Percentiles rank a stretch among this genome's conserved stretches.
Conservation (phyloP, 2,888 invertebrate genomes). For the Philaethria dido region DNA sequence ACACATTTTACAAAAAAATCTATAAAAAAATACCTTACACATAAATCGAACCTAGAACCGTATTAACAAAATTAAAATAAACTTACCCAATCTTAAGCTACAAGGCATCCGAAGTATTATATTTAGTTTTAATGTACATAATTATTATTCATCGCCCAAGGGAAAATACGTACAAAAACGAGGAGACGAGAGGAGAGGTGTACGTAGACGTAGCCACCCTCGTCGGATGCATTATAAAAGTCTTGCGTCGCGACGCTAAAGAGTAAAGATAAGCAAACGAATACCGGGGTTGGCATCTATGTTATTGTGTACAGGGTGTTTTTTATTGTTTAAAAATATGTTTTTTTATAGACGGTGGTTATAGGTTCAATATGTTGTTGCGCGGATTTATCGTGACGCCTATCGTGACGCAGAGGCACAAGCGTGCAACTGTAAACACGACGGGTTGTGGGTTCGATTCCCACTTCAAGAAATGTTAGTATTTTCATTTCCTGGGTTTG, state of each 20-base stretch:
- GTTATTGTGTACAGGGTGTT: slow-evolving; percentile 55
- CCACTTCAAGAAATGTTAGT: no score
- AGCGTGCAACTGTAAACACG: no score
- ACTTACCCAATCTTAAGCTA: background rate
- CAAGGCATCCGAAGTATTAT: background rate
- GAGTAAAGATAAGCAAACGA: slow-evolving; percentile 73
- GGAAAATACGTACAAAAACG: no score
- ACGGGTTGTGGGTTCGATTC: no score
- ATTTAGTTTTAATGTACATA: slow-evolving; percentile 19
- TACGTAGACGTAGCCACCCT: background rate
- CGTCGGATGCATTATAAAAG: slow-evolving; percentile 65
- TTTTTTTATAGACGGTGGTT: slow-evolving; percentile 27
- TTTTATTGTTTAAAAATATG: background rate
- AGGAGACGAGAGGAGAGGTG: no score
- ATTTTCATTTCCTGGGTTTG: no score
- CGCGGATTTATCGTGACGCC: no score
- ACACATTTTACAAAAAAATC: no score
- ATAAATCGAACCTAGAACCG: background rate
- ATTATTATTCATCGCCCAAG: slow-evolving; percentile 9
- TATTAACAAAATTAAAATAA: background rate
- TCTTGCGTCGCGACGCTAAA: slow-evolving; percentile 55
- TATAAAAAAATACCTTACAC: background rate
- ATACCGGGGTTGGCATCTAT: slow-evolving; percentile 48
- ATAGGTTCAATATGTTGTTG: background rate
- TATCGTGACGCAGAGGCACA: no score